Evolutionary conservation across 2,113 vertebrate genomes (phyloP), one percentile per base, ranked within the genome.

Genomic region (Carassius gibelio): DNA sequence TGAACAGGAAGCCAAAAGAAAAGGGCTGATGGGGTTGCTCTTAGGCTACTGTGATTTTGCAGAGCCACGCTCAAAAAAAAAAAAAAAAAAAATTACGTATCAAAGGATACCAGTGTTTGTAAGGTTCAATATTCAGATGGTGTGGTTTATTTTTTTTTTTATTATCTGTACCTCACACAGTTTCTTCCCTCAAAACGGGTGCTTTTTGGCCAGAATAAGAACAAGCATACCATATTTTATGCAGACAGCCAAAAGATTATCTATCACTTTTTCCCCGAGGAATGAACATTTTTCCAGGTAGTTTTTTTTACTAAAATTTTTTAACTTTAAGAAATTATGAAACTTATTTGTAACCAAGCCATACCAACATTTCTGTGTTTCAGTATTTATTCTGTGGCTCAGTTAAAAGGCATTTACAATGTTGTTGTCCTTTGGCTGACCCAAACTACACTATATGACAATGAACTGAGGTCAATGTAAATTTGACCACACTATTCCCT

Each of bases 401-500:
- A 38, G 3, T 59, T 21, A 34, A 4, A 77, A 62, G 21, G 11
- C 36, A 21, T 21, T 77, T 36, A 57, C 52, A 77, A 77, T 17
- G 14, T 1, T 23, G 76, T 42, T 61, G 55, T 79, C 55, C 11
- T 23, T 62, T 23, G 76, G 76, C 76, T 62, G 57, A 79, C 57
- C 57, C 21, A 62, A 61, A 61, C 3, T 8, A 55, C 15, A 19
- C 17, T 55, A 59, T 62, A 79, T 23, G 21, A 79, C 34, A 62
- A 62, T 17, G 55, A 79, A 13, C 19, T 23, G 21, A 42, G 55
- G 76, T 79, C 55, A 13, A 79, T 9, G 76, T 62, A 14, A 8
- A 79, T 61, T 79, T 61, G 34, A 79, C 17, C 21, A 79, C 34
- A 13, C 34, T 42, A 23, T 45, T 79, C 21, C 55, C 76, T 42